phyloP scores from a whole-genome alignment of 2,797 vertebrate genomes.

The Ciconia nigra region DNA sequence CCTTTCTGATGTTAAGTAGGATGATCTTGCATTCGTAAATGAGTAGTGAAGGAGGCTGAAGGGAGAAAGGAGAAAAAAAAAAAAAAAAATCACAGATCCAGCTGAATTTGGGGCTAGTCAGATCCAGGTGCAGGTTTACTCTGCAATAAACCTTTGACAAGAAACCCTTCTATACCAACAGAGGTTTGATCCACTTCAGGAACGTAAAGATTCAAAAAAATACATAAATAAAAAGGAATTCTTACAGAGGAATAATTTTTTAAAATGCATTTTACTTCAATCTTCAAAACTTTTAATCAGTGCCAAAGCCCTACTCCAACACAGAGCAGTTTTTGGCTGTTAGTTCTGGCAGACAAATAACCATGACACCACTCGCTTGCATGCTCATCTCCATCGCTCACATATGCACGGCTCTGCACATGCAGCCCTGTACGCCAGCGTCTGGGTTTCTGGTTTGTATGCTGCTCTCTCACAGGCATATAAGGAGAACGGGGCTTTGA shows the following conservation, averaged over 20 bases:
- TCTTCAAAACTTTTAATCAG: not conserved
- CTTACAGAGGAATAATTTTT: accelerated
- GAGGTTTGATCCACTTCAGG: not conserved
- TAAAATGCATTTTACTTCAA: accelerated
- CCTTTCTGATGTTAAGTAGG: not conserved
- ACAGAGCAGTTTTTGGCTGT: not conserved
- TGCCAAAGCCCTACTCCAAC: not conserved
- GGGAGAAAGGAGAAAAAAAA: not conserved
- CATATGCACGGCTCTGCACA: not conserved
- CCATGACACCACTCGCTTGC: accelerated
- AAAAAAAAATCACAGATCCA: not conserved
- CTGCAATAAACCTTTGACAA: not conserved
- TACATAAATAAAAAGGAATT: not conserved
- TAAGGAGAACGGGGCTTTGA: not conserved
- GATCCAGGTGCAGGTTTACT: too few species aligned
- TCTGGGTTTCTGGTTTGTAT: not conserved
- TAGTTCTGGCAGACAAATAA: not conserved
- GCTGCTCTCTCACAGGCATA: not conserved
- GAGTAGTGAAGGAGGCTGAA: not conserved
- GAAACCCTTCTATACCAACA: not conserved
- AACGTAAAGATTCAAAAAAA: not conserved
- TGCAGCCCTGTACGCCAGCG: not conserved
- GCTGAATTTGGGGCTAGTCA: not conserved
- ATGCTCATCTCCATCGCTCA: not conserved
- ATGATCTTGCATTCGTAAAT: not conserved